phyloP scores from a whole-genome alignment of 1,140 invertebrate species.

The Caenorhabditis latens region DNA sequence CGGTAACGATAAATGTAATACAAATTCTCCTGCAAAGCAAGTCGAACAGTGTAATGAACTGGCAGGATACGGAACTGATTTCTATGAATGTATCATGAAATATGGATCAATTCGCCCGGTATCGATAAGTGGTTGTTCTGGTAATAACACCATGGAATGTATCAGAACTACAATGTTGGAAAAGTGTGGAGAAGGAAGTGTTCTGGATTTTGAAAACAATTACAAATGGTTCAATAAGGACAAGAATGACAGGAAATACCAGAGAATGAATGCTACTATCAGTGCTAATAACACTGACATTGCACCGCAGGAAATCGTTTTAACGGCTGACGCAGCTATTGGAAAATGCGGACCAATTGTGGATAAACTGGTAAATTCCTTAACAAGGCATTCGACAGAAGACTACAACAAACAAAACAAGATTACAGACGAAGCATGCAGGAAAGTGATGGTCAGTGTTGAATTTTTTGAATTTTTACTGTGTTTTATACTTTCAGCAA shows the following conservation, averaged over 20 bases:
- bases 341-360: background rate
- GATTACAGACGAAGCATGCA: background rate
- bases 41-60: too few relatives aligned
- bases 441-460: background rate
- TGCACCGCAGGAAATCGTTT: background rate
- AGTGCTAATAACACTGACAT: background rate
- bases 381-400: background rate
- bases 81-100: background rate
- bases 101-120: too few relatives aligned
- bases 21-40: too few relatives aligned
- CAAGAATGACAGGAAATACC: background rate
- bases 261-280: background rate
- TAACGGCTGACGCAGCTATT: background rate
- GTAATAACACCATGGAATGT: background rate
- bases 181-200: background rate
- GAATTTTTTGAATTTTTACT: background rate
- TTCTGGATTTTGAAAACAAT: background rate
- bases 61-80: background rate
- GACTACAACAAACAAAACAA: background rate
- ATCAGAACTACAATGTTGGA: background rate
- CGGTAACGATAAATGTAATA: too few relatives aligned
- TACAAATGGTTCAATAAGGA: background rate
- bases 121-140: background rate
- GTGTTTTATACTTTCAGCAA: background rate
- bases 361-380: background rate